Base-by-base conservation (phyloP, 2,888 invertebrate genomes). In the Rhagonycha fulva region DNA sequence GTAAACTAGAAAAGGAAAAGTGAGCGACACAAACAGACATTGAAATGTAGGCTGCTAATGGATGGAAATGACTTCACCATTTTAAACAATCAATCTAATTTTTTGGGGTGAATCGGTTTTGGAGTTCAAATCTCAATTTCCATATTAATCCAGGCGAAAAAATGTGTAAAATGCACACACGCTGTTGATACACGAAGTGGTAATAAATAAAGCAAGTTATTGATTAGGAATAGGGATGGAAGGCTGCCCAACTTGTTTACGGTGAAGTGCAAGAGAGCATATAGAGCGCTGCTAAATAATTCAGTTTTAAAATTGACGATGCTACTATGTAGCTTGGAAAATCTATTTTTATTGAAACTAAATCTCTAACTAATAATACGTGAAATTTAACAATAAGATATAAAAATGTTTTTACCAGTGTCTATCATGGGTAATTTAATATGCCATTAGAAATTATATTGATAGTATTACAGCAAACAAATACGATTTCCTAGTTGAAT, bases 401-500 rank as follows among this genome's bases (percentile, higher is more conserved):
- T 47, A 47, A 47, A 47, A 47, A 47, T 47, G 47, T 47, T 47
- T 47, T 12, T 47, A 47, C 47, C 47, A n/a, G 47, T 7, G 47
- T 47, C 47, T 47, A 47, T 47, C 47, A 47, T 47, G 47, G n/a
- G 47, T 47, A 47, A 47, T 47, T 47, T n/a, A 9, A 66, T 66
- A 66, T 24, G 26, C 14, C 63, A 66, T 66, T 66, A 66, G 63
- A 66, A 66, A 26, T 66, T 66, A 24, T 66, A 66, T 66, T 26
- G 63, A 66, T 24, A 66, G 63, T 23, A 66, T 66, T 66, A 66
- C 26, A 66, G 63, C 63, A 66, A 66, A 66, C 26, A 66, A 66
- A 66, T 66, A 66, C 26, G 63, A 66, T 66, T 66, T 66, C 26
- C 63, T 66, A 66, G 63, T 66, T 66, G 63, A 66, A 26, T 24